Conservation (phyloP, 2,113 vertebrate genomes). For the Melanocharis versteri region DNA sequence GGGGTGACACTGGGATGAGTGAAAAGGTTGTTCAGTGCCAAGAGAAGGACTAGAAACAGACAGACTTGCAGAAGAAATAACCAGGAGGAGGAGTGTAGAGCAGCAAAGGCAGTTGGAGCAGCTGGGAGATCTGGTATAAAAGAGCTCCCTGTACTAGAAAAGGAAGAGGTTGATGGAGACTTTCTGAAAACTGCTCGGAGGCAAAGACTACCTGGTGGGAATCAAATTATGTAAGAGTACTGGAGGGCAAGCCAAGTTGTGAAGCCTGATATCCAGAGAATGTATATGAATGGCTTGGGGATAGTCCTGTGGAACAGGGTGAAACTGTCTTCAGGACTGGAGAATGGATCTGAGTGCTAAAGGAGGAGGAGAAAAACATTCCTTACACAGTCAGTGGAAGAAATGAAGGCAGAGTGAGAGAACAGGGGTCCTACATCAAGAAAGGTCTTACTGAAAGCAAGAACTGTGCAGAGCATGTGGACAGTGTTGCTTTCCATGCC, state of each 20-base stretch:
- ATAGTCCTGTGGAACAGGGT: background rate
- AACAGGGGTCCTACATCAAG: background rate
- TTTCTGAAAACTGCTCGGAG: background rate
- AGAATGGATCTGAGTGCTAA: background rate
- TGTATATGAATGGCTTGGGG: fast-evolving
- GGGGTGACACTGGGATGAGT: too few species aligned
- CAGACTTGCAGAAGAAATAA: background rate
- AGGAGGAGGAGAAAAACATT: background rate
- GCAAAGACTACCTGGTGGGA: background rate
- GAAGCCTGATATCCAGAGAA: background rate
- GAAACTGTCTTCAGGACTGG: background rate
- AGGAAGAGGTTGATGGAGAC: background rate
- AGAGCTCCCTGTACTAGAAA: background rate
- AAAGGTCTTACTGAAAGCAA: background rate
- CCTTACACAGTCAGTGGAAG: background rate
- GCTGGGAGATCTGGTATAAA: background rate
- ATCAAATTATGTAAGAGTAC: background rate
- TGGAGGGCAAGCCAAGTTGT: background rate
- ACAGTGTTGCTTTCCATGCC: background rate
- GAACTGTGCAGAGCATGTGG: background rate
- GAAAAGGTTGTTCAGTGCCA: background rate
- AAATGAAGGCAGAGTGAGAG: background rate
- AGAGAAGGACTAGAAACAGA: background rate
- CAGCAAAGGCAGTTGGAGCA: background rate
- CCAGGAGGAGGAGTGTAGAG: background rate